Evolutionary conservation across 1,140 invertebrate genomes (phyloP), one percentile per base, ranked within the genome.

Genomic region (Hyphantria cunea): DNA sequence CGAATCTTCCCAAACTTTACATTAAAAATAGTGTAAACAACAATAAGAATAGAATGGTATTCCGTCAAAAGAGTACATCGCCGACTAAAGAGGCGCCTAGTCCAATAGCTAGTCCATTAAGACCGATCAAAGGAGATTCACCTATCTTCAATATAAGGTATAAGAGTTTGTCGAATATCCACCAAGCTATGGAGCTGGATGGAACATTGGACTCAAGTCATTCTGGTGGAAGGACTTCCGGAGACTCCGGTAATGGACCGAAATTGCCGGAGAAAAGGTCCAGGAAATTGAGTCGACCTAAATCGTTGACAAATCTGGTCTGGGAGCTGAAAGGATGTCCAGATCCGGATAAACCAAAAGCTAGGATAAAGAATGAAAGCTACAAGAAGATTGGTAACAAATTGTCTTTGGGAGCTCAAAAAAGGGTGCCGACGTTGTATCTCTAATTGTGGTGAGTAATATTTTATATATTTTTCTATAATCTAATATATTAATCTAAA

Each of bases 131-230:
- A 82, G 93, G 93, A 25, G 95, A 95, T 41, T 96, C 95, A 3
- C 95, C 95, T 0, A 91, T 96, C 9, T 96, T 96, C 86, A 95
- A 96, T 77, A 96, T 96, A 64, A 92, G 96, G 12, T 96, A 96
- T 82, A 96, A 96, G 80, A 96, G 95, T 63, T 87, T 96, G 17
- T 96, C 94, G 7, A 96, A 96, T 82, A 92, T 96, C 3, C 94
- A 95, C 59, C 94, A 95, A 74, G 95, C 94, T 4, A 95, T 95
- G 93, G 95, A 96, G 75, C 87, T 96, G 13, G 93, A 95, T 77
- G 96, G 96, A 2, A 97, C 96, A 6, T 91, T 97, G 55, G 96
- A 97, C 80, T 97, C 96, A 13, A 97, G 96, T 85, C 96, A 97
- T 84, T 97, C 96, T 11, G 96, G 96, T 31, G 96, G 96, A 9